These are phyloP conservation scores for Oncorhynchus masou DNA, from an alignment of 2,113 vertebrate genomes.

Conservation along the genomic window DNA sequence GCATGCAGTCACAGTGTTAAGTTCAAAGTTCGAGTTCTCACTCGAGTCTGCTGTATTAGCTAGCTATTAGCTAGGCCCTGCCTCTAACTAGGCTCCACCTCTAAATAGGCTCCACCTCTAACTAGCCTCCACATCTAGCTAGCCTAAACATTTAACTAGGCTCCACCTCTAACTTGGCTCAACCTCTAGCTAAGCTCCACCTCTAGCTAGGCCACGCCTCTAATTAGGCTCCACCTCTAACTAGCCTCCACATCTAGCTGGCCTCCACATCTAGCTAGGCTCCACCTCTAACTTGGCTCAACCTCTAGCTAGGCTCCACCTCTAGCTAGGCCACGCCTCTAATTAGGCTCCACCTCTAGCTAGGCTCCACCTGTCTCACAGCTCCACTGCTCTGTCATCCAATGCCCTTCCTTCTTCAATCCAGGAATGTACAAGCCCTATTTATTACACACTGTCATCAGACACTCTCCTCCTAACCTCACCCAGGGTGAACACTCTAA, in stretches of 20 bases:
- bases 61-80: background rate
- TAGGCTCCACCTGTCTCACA: conserved; percentile 9
- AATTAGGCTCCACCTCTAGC: background rate
- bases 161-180: background rate
- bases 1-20: too few species aligned
- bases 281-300: background rate
- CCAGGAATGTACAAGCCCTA: conserved; percentile 70
- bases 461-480: conserved; percentile 21
- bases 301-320: background rate
- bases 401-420: conserved; percentile 39
- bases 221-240: background rate
- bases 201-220: too few species aligned
- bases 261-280: background rate
- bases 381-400: conserved; percentile 27
- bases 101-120: background rate
- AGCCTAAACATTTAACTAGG: too few species aligned
- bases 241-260: background rate
- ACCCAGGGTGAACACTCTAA: background rate
- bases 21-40: too few species aligned
- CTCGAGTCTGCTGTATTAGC: too few species aligned
- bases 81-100: background rate
- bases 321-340: background rate
- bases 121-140: too few species aligned
- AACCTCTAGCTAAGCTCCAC: too few species aligned
- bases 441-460: conserved; percentile 40